Evolutionary conservation across 2,797 vertebrate species (phyloP), one percentile per base, ranked within the genome.

Genomic region (Carapus acus): DNA sequence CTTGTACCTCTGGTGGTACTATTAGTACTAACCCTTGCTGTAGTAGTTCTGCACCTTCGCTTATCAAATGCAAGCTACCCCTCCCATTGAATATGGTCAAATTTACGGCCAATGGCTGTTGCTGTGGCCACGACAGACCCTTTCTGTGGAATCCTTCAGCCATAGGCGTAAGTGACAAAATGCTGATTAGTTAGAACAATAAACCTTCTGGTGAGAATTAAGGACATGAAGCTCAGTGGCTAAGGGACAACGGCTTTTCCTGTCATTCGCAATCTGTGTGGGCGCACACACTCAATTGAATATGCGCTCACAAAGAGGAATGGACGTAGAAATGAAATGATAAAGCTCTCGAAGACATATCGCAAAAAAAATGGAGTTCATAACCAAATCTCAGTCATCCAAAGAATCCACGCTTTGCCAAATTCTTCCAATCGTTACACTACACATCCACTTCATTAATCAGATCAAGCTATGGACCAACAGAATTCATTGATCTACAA

Each of bases 331-430:
- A 58, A 64, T 50, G 34, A 66, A 51, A 45, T 37, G 38, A 65
- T 55, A 58, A 56, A 17, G 33, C 50, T 63, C 43, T 20, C 2
- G 57, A 49, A 43, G 52, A n/a, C n/a, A n/a, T n/a, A n/a, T n/a
- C n/a, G n/a, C 37, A 56, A 80, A 57, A 83, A 85, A 70, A 78
- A 79, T 76, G 47, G 58, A 80, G 62, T 69, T 70, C 59, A 65
- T 39, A 62, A 49, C 58, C 51, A 57, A 58, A 36, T 3, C 6
- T 31, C 4, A n/a, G 41, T 56, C 8, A 0, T 33, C 49, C 59
- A 19, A 1, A 21, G 60, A 31, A 39, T 41, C 29, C 40, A 20
- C 5, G n/a, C 45, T 41, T 40, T 4, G 22, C 38, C 16, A n/a
- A n/a, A n/a, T 4, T 46, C 42, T 40, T 36, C 29, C 49, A 34